A percentile compares a stretch with the other conserved stretches of the same genome.
These are phyloP conservation scores for Myotis planiceps DNA, from an alignment of 2,797 vertebrate genomes.

Conservation along the genomic window DNA sequence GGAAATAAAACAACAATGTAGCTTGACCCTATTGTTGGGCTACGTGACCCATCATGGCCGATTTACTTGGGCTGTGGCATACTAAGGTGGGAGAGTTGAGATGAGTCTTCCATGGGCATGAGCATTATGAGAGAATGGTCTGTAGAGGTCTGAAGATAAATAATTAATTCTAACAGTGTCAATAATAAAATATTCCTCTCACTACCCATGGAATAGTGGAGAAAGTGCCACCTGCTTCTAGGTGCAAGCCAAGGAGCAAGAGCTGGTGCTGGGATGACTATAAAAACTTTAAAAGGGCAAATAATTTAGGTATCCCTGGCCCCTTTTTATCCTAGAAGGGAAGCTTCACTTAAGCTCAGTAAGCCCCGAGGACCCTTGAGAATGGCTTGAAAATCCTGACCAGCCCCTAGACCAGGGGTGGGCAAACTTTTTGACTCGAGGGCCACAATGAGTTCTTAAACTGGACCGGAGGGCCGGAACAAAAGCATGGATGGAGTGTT, in stretches of 20 bases:
- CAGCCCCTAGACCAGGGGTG: neutral
- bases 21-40: neutral
- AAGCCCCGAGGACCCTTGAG: neutral
- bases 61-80: neutral
- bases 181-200: neutral
- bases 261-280: neutral
- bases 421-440: too few species aligned
- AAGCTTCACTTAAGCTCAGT: neutral
- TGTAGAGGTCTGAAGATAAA: neutral
- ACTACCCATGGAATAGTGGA: neutral
- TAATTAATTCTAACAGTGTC: neutral
- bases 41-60: neutral
- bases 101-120: neutral
- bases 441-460: too few species aligned
- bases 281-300: neutral
- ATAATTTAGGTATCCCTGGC: neutral
- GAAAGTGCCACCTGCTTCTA: slow-evolving; percentile 41
- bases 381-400: neutral
- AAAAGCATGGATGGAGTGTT: too few species aligned
- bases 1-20: neutral
- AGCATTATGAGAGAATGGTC: neutral
- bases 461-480: too few species aligned
- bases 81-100: neutral
- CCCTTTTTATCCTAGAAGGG: neutral
- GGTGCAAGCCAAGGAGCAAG: neutral